phyloP scores from a whole-genome alignment of 2,888 invertebrate species.

The Strigamia maritima region DNA sequence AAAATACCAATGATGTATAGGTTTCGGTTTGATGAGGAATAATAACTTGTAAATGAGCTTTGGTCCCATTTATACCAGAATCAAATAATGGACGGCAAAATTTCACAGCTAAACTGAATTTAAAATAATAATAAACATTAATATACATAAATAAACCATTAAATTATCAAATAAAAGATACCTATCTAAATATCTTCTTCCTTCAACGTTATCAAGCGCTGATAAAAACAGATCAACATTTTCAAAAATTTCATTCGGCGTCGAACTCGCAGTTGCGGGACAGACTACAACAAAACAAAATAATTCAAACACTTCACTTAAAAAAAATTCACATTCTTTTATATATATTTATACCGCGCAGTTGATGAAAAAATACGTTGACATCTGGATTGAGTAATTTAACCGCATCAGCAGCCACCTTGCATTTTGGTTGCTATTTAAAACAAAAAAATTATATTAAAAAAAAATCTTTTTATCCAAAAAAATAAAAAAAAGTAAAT shows the following conservation, averaged over 20 bases:
- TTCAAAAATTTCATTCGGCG: conserved; percentile 38
- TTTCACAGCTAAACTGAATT: neutral
- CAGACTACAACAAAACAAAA: conserved; percentile 18
- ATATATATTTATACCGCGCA: neutral
- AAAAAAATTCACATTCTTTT: too few species aligned
- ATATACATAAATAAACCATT: too few species aligned
- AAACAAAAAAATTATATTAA: too few species aligned
- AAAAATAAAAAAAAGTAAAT: too few species aligned
- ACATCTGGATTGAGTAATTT: conserved; percentile 2
- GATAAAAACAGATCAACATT: conserved; percentile 29
- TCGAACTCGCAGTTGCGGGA: conserved; percentile 24
- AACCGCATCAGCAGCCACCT: conserved; percentile 35
- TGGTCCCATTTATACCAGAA: neutral
- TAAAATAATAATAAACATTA: neutral
- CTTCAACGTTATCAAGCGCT: conserved; percentile 39
- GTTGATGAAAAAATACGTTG: neutral
- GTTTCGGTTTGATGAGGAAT: conserved; percentile 12
- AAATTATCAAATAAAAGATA: too few species aligned
- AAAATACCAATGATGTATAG: neutral
- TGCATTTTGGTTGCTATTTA: conserved; percentile 32
- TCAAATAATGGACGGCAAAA: conserved; percentile 26
- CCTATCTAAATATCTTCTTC: conserved; percentile 51
- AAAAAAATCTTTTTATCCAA: neutral
- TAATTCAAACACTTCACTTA: neutral
- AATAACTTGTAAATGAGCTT: neutral